Evolutionary conservation across 2,888 invertebrate species (phyloP), one percentile per base, ranked within the genome.

Genomic region (Chorisops tibialis): DNA sequence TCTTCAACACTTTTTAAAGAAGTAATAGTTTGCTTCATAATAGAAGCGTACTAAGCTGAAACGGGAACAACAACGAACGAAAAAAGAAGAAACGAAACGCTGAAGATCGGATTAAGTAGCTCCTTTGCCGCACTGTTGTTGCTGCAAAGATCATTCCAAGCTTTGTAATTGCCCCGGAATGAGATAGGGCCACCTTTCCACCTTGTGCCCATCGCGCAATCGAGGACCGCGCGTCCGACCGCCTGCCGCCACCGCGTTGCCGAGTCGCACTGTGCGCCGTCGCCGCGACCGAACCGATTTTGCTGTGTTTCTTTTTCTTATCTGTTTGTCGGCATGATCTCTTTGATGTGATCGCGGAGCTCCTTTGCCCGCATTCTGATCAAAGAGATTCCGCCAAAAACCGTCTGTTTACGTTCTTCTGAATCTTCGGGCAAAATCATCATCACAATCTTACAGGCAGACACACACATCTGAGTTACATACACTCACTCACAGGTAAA

Each of bases 291-390:
- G 41, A 49, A 60, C 62, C 49, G 50, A 62, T 58, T 59, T 64
- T 51, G 59, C 47, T 54, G 52, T 65, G 64, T 65, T 66, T 64
- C 65, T 66, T 67, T 65, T 67, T 64, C 52, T 58, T 61, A 66
- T 65, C 67, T 66, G 62, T 62, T 47, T 70, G 73, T 70, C 78
- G 77, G 77, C 72, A 71, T 58, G 73, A 71, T 73, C 68, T 70
- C 73, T 77, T 77, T 77, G 77, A 77, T 77, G 75, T 77, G 75
- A 76, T 76, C 75, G 73, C 73, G 66, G 69, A 75, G 75, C 54
- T 77, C 77, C 75, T 74, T 75, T 78, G 78, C 77, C 76, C 77
- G 77, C 75, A 74, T 78, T 78, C 75, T 78, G 78, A 78, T 78
- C 78, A 78, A 78, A 78, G 78, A 76, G 78, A 68, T 75, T 78